Evolutionary conservation across 2,797 vertebrate genomes (phyloP).

Genomic region (Anguilla anguilla): DNA sequence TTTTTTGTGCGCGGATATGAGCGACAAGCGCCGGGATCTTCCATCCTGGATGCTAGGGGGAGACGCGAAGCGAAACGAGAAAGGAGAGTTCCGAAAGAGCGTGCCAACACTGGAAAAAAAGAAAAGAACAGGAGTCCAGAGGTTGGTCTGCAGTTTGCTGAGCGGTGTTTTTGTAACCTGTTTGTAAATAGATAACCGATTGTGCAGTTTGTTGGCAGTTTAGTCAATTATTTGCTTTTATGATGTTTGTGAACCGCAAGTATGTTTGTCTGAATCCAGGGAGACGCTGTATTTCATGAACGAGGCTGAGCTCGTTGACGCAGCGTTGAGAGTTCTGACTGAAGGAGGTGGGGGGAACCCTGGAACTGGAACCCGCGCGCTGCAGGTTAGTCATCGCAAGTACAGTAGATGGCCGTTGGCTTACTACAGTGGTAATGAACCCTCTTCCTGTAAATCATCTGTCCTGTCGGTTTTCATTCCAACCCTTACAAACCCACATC

Average conservation of each 20-base stretch:
- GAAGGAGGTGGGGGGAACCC: not conserved
- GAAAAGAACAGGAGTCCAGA: constrained; percentile 16
- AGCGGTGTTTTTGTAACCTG: not conserved
- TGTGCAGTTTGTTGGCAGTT: not conserved
- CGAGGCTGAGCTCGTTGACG: constrained; percentile 34
- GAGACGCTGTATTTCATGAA: constrained; percentile 35
- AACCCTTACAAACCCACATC: too few species aligned
- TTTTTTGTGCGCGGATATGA: not conserved
- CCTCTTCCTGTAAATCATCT: too few species aligned
- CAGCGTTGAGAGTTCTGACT: constrained; percentile 10
- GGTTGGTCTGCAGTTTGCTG: not conserved
- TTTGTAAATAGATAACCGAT: not conserved
- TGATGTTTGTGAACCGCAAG: not conserved
- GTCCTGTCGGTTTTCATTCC: too few species aligned
- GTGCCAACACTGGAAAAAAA: not conserved
- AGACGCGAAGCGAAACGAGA: not conserved
- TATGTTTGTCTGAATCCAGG: constrained; percentile 20
- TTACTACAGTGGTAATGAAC: too few species aligned
- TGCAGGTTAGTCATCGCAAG: not conserved
- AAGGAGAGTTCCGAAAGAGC: not conserved
- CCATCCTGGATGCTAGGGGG: constrained; percentile 30
- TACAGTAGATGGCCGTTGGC: too few species aligned
- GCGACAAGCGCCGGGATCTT: constrained; percentile 20
- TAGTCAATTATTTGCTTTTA: not conserved
- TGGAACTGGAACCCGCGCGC: not conserved